Conservation (phyloP, 2,888 invertebrate genomes). For the Leuctra nigra region DNA sequence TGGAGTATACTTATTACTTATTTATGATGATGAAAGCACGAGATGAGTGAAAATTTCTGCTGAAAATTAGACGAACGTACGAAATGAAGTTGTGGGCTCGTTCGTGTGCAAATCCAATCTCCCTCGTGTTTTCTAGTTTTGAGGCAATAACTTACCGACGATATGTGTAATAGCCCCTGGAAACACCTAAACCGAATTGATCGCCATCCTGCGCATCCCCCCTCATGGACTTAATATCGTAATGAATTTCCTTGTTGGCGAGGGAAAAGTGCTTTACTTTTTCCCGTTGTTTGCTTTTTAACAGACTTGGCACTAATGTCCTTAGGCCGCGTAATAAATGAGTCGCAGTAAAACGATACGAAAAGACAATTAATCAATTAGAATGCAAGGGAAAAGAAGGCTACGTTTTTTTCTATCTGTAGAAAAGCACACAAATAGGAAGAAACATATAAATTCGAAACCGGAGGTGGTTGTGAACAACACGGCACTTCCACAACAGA, state of each 20-base stretch:
- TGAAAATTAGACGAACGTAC: no score
- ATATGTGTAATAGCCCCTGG: conserved; percentile 5
- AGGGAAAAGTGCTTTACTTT: background rate
- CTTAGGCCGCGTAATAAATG: conserved; percentile 9
- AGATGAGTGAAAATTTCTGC: no score
- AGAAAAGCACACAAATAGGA: background rate
- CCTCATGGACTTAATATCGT: background rate
- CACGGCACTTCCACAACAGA: no score
- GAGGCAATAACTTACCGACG: background rate
- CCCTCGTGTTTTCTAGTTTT: no score
- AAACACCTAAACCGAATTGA: conserved; percentile 13
- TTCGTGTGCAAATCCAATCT: no score
- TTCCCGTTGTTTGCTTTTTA: conserved; percentile 5
- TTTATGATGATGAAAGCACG: no score
- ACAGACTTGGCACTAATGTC: conserved; percentile 15
- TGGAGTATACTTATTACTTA: no score
- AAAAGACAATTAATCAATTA: conserved; percentile 14
- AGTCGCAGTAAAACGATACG: background rate
- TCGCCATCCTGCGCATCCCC: background rate
- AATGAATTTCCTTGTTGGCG: background rate
- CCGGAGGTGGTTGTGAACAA: no score
- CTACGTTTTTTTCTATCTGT: background rate
- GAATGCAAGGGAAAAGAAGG: background rate
- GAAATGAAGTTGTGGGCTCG: no score
- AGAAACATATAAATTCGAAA: background rate